Conservation (phyloP, 2,888 invertebrate genomes). For the Lithophane leautieri region DNA sequence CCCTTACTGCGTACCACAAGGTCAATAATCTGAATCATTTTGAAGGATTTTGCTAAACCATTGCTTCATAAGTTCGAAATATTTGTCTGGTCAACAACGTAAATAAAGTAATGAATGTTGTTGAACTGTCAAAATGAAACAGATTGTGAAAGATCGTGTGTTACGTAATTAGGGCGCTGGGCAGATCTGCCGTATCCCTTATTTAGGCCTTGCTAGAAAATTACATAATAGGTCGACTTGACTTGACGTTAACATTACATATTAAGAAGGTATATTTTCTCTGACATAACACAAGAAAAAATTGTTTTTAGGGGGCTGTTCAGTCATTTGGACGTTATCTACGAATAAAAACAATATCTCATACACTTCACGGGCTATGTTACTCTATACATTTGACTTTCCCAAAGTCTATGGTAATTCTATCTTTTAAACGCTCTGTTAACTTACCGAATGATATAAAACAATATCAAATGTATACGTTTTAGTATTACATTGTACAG, state of each 20-base stretch:
- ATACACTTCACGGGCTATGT: background rate
- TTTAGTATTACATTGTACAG: constrained; percentile 85
- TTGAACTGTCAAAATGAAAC: no score
- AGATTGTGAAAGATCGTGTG: background rate
- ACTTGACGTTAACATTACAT: no score
- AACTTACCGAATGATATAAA: constrained; percentile 32
- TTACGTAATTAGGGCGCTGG: no score
- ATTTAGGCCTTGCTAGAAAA: background rate
- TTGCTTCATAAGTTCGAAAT: no score
- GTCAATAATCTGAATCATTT: no score
- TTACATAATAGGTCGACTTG: no score
- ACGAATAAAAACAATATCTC: background rate
- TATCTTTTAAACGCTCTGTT: constrained; percentile 27
- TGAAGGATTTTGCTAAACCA: no score
- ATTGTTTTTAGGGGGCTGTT: background rate
- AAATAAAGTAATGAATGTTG: no score
- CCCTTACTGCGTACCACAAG: no score
- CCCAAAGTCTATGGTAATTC: background rate
- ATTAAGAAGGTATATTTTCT: background rate
- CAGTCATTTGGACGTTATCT: no score
- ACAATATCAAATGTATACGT: constrained; percentile 82
- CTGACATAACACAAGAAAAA: background rate
- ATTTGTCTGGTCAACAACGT: no score
- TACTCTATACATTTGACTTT: background rate
- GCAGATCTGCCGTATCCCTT: no score